Conservation (phyloP, 30 jellyfish, hydroid and myxozoan genomes). For the Phacellophora camtschatica region DNA sequence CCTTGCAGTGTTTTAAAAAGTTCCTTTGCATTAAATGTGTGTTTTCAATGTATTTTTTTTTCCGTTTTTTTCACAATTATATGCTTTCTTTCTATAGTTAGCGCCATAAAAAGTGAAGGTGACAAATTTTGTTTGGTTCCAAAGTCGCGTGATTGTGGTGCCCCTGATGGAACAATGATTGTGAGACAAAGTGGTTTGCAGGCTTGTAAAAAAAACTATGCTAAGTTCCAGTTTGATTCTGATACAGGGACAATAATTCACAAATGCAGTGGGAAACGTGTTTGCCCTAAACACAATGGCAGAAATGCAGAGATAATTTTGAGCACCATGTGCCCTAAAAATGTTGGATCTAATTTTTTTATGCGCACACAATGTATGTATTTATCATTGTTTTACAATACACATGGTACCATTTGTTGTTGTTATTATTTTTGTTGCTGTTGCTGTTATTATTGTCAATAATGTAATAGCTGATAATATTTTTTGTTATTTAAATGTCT, state of each 20-base stretch:
- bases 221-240: conserved; percentile 58
- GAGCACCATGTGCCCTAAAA: conserved; percentile 20
- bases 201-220: conserved; percentile 34
- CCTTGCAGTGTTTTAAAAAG: too few species aligned
- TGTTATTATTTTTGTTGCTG: too few species aligned
- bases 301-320: background rate
- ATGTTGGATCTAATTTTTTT: background rate
- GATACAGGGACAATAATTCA: conserved; percentile 75
- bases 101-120: conserved; percentile 43
- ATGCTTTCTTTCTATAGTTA: conserved; percentile 8
- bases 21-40: too few species aligned
- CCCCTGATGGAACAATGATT: conserved; percentile 41
- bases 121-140: conserved; percentile 68
- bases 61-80: background rate
- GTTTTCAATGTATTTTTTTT: too few species aligned
- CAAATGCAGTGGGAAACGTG: conserved; percentile 72
- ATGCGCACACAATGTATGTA: conserved; percentile 24
- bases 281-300: conserved; percentile 42
- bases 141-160: conserved; percentile 62
- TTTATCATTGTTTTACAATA: too few species aligned
- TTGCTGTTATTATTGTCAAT: too few species aligned
- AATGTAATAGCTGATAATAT: too few species aligned
- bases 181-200: conserved; percentile 47
- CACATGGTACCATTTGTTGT: too few species aligned
- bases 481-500: too few species aligned